Base-by-base conservation (phyloP, 2,888 invertebrate species). In the Netelia inedita region DNA sequence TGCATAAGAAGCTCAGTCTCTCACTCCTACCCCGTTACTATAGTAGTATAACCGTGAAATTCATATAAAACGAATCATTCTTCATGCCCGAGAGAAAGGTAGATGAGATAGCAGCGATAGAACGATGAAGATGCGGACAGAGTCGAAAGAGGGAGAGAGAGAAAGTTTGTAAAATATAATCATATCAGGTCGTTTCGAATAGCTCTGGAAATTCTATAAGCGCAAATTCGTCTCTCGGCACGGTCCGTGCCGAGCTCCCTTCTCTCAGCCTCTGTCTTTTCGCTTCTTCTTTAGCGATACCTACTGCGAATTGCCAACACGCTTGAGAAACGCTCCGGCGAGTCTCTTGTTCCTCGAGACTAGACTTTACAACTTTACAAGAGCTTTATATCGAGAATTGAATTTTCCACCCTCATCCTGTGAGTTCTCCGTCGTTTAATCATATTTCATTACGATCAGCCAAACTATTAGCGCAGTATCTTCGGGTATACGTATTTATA, bases 21-120 rank as follows among this genome's bases (percentile, higher is more conserved):
- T 41, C 46, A 50, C 59, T 43, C 46, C 63, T 41, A 65, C 10
- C n/a, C 74, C 69, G 74, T 65, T 75, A 41, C 78, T 65, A 59
- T 75, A 41, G 74, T 65, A 59, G 65, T 65, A 21, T 61, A 28
- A 63, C 75, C 66, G 76, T 72, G 84, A 86, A 86, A 88, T 86
- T 88, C 83, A 82, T 86, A 81, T 82, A 86, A 85, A 79, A 81
- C 84, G 86, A 76, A 86, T 87, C 85, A 74, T 68, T 88, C 79
- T 75, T 79, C 65, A 46, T 66, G 69, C 57, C 65, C 41, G 43
- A 16, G 53, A 65, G 53, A 46, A 41, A 10, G 23, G 53, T 46
- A 23, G 59, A 73, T 35, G 35, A 35, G 35, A 35, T 35, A 19
- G 10, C n/a, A 50, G 11, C 46, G 55, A 19, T n/a, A 41, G 61